Base-by-base conservation (phyloP, 2,113 vertebrate species). In the Heloderma charlesbogerti region DNA sequence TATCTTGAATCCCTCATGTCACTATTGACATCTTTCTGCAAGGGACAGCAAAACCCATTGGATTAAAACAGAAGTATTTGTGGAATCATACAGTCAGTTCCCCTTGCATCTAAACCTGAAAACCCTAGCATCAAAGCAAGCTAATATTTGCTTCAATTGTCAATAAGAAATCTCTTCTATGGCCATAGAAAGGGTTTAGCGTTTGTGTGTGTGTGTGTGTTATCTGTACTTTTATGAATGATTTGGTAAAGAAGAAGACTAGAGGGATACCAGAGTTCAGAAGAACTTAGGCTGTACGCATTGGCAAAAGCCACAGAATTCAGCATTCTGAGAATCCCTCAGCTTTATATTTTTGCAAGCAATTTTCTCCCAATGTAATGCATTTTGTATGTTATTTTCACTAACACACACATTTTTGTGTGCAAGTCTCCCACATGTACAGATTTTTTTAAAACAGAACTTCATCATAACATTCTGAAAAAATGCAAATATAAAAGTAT, bases 21-120 rank as follows among this genome's bases (percentile, higher is more conserved):
- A 88, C 95, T 86, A 93, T 90, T 86, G 89, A 91, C 94, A 92
- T 93, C 92, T 95, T 95, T 95, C 92, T 86, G 94, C 94, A 94
- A 96, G 18, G 54, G 88, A 88, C 87, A 90, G 81, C 93, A 87
- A 92, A 95, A 93, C 77, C 85, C 0, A 89, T 83, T 29, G 29
- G 54, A 71, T 86, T 94, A 92, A 91, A 94, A 91, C n/a, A 84
- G n/a, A 45, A 79, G 90, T 66, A 91, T 93, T 95, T 91, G 78
- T 66, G 40, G 60, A 95, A 94, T 72, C 91, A 75, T 72, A 88
- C 63, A 54, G 34, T 60, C 71, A 40, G 91, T 37, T 89, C 90
- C 72, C 80, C 67, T 79, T 91, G 79, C 84, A 48, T 48, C 87
- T 85, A 87, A 93, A 86, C 48, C 72, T 75, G 88, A 94, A 94